Base-by-base conservation (phyloP, 2,797 vertebrate species). In the Chelidonichthys spinosus region DNA sequence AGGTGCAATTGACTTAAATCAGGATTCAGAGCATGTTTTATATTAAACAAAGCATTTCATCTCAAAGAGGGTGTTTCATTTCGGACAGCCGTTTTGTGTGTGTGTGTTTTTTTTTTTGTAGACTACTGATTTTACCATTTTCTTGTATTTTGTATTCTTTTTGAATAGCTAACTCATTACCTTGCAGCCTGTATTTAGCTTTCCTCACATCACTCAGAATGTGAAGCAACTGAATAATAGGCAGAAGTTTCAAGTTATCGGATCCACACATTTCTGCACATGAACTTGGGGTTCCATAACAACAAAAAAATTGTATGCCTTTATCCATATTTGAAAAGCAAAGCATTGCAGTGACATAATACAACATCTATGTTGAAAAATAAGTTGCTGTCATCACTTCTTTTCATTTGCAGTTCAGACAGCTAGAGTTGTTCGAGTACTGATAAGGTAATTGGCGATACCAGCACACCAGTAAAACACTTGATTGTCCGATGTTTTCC, bases 21-120 rank as follows among this genome's bases (percentile, higher is more conserved):
- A 82, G 59, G 35, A 89, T 87, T 90, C 78, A 74, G 58, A 85
- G 63, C 68, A 74, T 63, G 72, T 76, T 64, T 78, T 43, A 10
- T 44, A 70, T 76, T 79, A 69, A 86, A 74, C 63, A 58, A 69
- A 54, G 36, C 54, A 52, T 68, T 63, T 36, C 17, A 40, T 7
- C 44, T 15, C 43, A 72, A 37, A 50, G 53, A 55, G 15, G 0
- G 44, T 60, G 33, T 50, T 72, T 63, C 17, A 71, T 69, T 79
- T 42, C 47, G 33, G 37, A 65, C 72, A 37, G 9, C 37, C 46
- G n/a, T 56, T 63, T 65, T 9, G 32, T 54, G 68, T 76, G 71
- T 7, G 25, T 25, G 25, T 25, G 25, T n/a, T 63, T 52, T 6
- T 25, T 62, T 52, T 6, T 73, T 42, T 54, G 35, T n/a, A 13